phyloP scores from a whole-genome alignment of 2,888 invertebrate species.

The Andricus curvator region DNA sequence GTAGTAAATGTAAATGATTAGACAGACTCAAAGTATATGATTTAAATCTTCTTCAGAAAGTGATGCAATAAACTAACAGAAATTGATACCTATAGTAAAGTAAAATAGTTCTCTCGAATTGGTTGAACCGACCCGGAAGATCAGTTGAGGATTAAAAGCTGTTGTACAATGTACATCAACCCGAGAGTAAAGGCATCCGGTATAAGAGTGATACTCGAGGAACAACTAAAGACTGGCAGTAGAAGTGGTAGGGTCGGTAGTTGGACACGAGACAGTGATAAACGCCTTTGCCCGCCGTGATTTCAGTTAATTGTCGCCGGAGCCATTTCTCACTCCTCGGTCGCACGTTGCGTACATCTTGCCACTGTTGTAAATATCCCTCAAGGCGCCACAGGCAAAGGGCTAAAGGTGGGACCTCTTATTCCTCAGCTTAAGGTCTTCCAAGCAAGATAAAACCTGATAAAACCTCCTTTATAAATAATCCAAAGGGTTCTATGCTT shows the following conservation, averaged over 20 bases:
- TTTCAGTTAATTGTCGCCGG: conserved; percentile 75
- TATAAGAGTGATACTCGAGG: conserved; percentile 31
- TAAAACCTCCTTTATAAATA: conserved; percentile 25
- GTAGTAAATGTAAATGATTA: not conserved
- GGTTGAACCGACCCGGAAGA: conserved; percentile 22
- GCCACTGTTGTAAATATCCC: conserved; percentile 72
- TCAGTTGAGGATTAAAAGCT: conserved; percentile 30
- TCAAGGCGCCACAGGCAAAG: conserved; percentile 68
- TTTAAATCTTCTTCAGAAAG: not conserved
- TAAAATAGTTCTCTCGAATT: not conserved
- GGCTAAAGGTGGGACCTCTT: conserved; percentile 73
- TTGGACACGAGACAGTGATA: conserved; percentile 69
- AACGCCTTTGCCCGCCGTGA: conserved; percentile 72
- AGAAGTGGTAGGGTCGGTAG: conserved; percentile 46
- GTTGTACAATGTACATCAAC: conserved; percentile 31
- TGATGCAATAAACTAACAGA: not conserved
- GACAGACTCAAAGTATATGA: not conserved
- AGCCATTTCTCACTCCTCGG: conserved; percentile 73
- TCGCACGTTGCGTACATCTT: conserved; percentile 42
- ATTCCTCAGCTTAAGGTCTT: conserved; percentile 43
- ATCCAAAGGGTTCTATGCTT: conserved; percentile 1
- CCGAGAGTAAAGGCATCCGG: conserved; percentile 31
- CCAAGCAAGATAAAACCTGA: not conserved
- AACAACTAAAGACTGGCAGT: conserved; percentile 38
- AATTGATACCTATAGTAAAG: not conserved